These are phyloP conservation scores for Hirtodrosophila alboralis DNA, from an alignment of 2,888 invertebrate genomes.

Conservation along the genomic window DNA sequence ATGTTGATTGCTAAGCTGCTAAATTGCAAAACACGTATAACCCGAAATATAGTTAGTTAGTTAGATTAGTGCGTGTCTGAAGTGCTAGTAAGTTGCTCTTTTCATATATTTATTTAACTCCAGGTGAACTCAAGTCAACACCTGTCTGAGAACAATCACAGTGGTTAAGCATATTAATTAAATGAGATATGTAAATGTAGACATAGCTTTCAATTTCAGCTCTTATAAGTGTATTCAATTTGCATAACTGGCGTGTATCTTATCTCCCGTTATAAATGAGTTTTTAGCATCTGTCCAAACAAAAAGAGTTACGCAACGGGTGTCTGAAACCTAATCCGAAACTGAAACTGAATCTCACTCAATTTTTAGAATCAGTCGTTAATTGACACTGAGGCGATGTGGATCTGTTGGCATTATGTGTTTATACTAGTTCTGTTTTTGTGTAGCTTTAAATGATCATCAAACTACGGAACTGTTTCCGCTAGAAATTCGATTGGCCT, in stretches of 20 bases:
- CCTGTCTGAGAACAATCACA: conserved; percentile 1
- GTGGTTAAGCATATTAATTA: conserved; percentile 11
- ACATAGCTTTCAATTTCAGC: conserved; percentile 26
- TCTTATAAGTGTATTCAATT: conserved; percentile 32
- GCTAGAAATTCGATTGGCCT: conserved; percentile 26
- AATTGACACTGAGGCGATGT: conserved; percentile 39
- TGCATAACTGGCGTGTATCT: conserved; percentile 56
- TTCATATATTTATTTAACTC: no score
- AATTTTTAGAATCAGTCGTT: conserved; percentile 52
- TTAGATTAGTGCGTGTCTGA: conserved; percentile 36
- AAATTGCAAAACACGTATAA: conserved; percentile 58
- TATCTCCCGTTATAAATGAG: conserved; percentile 24
- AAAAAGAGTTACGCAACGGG: conserved; percentile 39
- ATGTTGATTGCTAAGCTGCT: conserved; percentile 40
- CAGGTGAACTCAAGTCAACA: conserved; percentile 16
- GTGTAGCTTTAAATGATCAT: not conserved
- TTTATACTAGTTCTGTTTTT: conserved; percentile 10
- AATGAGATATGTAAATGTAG: conserved; percentile 16
- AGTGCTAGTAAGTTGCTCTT: conserved; percentile 28
- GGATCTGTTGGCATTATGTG: conserved; percentile 30
- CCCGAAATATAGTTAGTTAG: conserved; percentile 39
- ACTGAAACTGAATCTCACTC: conserved; percentile 15
- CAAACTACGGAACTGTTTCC: conserved; percentile 40
- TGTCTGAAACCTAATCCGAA: conserved; percentile 9
- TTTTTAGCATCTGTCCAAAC: not conserved